Conservation (phyloP, 2,888 invertebrate genomes). For the Bombyx huttoni region DNA sequence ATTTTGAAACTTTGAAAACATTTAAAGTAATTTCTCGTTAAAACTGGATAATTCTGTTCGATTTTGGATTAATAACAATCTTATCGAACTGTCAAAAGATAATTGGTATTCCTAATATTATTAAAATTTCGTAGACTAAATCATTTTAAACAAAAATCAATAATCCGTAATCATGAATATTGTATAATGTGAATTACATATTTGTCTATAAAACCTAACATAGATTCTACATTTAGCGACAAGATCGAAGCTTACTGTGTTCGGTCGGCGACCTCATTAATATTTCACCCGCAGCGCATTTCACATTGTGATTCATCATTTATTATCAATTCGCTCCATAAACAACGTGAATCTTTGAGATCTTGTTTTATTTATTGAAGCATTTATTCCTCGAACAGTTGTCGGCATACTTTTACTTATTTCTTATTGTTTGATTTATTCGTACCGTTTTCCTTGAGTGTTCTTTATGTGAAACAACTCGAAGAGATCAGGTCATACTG, state of each 20-base stretch:
- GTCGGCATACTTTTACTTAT: conserved; percentile 17
- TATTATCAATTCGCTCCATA: conserved; percentile 16
- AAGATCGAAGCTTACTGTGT: conserved; percentile 1
- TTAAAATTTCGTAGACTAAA: too few relatives aligned
- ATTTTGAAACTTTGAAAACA: too few relatives aligned
- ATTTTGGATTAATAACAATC: too few relatives aligned
- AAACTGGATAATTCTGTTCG: too few relatives aligned
- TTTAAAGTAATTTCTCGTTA: too few relatives aligned
- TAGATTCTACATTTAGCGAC: not conserved
- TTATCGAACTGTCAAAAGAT: too few relatives aligned
- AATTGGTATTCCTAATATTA: too few relatives aligned
- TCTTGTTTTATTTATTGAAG: conserved; percentile 14
- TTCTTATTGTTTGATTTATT: conserved; percentile 11
- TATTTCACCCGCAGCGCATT: conserved; percentile 11
- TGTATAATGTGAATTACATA: not conserved
- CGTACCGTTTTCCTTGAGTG: conserved; percentile 7
- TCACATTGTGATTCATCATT: conserved; percentile 24
- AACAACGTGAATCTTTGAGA: conserved; percentile 10
- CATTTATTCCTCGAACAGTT: conserved; percentile 12
- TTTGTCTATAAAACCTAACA: not conserved
- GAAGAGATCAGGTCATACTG: not conserved
- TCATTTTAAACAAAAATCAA: too few relatives aligned
- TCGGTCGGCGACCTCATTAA: conserved; percentile 21
- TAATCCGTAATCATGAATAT: not conserved
- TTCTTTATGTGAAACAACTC: conserved; percentile 3